A percentile compares a stretch with the other conserved stretches of the same genome.
phyloP scores from a whole-genome alignment of 2,113 vertebrate species.

The Dicaeum eximium region DNA sequence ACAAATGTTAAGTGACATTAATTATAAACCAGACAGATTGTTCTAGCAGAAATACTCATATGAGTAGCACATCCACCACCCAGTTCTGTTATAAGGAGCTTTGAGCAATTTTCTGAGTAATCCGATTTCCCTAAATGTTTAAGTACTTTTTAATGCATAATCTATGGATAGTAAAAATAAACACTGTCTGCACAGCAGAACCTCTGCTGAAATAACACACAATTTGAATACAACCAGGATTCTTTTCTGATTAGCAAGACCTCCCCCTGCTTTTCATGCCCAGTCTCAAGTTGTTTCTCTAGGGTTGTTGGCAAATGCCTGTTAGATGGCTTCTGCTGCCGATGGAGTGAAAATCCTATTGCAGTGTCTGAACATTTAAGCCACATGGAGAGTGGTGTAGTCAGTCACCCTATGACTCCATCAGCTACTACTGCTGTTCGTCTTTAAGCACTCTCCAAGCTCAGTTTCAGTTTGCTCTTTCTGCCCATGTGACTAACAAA shows the following conservation, averaged over 20 bases:
- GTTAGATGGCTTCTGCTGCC: neutral
- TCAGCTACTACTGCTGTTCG: neutral
- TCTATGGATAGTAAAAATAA: neutral
- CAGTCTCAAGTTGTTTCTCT: neutral
- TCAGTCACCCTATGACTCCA: neutral
- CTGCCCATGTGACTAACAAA: neutral
- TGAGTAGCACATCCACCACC: neutral
- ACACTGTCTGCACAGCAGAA: neutral
- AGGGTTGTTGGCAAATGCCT: neutral
- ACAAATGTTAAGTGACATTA: neutral
- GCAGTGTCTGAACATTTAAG: neutral
- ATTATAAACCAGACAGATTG: slow-evolving; percentile 19
- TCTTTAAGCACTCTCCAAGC: neutral
- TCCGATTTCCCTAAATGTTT: slow-evolving; percentile 16
- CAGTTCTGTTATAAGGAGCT: neutral
- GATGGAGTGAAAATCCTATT: slow-evolving; percentile 5
- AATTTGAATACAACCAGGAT: neutral
- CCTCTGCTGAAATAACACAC: neutral
- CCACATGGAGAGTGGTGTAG: neutral
- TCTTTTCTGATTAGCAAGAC: neutral
- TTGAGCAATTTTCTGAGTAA: slow-evolving; percentile 1
- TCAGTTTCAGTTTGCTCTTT: neutral
- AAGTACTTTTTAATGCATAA: slow-evolving; percentile 1
- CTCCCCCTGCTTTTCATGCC: neutral
- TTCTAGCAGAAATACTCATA: neutral